A percentile compares a stretch with the other conserved stretches of the same genome.
phyloP scores from a whole-genome alignment of 2,113 vertebrate species.

The Cyanoliseus patagonus region DNA sequence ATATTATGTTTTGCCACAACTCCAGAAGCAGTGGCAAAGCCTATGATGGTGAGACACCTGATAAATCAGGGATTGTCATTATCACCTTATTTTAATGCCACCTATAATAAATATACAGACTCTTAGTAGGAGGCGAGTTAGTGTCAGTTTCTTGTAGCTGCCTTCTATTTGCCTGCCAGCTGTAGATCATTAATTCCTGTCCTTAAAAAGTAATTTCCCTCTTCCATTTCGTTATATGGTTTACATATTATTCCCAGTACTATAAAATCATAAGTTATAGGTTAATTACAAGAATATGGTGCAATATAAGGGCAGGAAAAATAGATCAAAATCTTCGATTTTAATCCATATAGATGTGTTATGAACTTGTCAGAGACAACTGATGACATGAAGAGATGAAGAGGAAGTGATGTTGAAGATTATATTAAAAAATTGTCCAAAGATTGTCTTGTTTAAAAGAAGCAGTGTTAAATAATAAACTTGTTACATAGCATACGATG shows the following conservation, averaged over 20 bases:
- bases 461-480: background rate
- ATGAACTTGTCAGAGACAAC: background rate
- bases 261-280: background rate
- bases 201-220: background rate
- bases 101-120: background rate
- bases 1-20: background rate
- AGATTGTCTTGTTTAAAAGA: background rate
- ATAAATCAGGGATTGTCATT: background rate
- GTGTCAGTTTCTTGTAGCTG: background rate
- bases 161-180: background rate
- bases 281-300: background rate
- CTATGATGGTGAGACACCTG: background rate
- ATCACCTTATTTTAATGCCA: background rate
- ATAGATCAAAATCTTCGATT: background rate
- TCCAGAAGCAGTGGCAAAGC: background rate
- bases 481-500: background rate
- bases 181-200: conserved; percentile 19
- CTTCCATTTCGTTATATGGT: background rate
- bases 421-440: background rate
- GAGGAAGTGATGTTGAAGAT: background rate
- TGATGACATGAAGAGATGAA: background rate
- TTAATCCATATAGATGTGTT: background rate
- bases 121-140: background rate
- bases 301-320: background rate
- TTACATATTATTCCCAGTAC: background rate